These are phyloP conservation scores for Nothobranchius furzeri DNA, from an alignment of 2,113 vertebrate species.

Conservation along the genomic window DNA sequence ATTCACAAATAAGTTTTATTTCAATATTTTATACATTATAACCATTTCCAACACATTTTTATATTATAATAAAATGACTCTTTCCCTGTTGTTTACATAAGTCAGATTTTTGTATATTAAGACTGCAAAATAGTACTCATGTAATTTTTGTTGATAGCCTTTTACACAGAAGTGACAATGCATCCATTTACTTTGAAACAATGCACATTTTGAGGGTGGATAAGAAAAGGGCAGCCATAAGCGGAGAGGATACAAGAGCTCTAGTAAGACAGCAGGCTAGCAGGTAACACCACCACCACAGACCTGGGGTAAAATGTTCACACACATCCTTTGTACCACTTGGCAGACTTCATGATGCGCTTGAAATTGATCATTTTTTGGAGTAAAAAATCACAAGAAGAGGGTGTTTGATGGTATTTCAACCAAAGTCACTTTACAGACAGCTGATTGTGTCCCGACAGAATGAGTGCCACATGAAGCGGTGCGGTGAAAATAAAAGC, in stretches of 20 bases:
- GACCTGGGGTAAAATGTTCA: conserved; percentile 54
- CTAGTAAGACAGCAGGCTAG: conserved; percentile 68
- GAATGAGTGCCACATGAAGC: conserved; percentile 43
- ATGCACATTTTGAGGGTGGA: conserved; percentile 49
- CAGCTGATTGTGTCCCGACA: conserved; percentile 40
- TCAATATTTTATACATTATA: conserved; percentile 77
- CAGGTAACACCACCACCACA: conserved; percentile 58
- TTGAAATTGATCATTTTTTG: conserved; percentile 20
- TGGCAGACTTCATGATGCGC: conserved; percentile 10
- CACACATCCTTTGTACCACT: conserved; percentile 38
- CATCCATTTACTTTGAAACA: conserved; percentile 60
- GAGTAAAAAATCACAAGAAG: conserved; percentile 28
- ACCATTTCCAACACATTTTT: conserved; percentile 79
- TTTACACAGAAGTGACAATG: conserved; percentile 71
- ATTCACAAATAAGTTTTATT: conserved; percentile 84
- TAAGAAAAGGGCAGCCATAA: conserved; percentile 70
- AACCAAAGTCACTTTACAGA: conserved; percentile 47
- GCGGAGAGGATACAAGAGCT: conserved; percentile 67
- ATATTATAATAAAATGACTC: conserved; percentile 80
- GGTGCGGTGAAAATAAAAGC: conserved; percentile 52
- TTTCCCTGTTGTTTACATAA: conserved; percentile 75
- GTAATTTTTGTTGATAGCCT: conserved; percentile 76
- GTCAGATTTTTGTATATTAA: conserved; percentile 78
- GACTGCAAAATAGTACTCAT: conserved; percentile 80
- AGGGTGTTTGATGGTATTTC: conserved; percentile 31